Base-by-base conservation (phyloP, 2,888 invertebrate species). In the Bhutanitis thaidina region DNA sequence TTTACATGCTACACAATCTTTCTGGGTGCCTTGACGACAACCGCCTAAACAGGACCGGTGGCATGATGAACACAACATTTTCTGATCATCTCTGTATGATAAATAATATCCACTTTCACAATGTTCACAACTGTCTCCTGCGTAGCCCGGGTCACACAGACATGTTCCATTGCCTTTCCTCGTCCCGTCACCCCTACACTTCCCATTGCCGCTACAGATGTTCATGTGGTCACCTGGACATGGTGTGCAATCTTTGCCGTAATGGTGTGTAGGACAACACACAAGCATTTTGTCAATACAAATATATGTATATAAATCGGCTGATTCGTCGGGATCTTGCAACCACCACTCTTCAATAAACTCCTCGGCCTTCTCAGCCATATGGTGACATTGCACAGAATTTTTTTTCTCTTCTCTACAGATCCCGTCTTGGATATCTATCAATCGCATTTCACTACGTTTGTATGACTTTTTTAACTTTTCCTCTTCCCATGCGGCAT, bases 151-250 rank as follows among this genome's bases (percentile, higher is more conserved):
- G 66, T 97, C 93, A 78, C 98, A 99, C 10, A 91, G 83, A 72
- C 99, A 99, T 55, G 94, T 93, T 0, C 98, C 99, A 69, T 94
- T 97, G 0, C 99, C 99, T 77, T 96, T 96, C 37, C 98, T 91
- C 0, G 97, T 98, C 0, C 98, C 98, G 56, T 94, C 93, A 0
- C 98, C 98, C 57, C 92, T 80, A 59, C 92, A 92, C 74, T 93
- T 94, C 0, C 98, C 98, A 83, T 95, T 95, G 1, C 93, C 94
- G 59, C 80, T 93, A 74, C 99, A 99, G 46, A 97, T 83, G 49
- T 92, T 92, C 38, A 91, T 90, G 29, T 93, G 93, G 62, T 91
- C 92, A 0, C 96, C 96, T 0, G 90, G 90, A 74, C 98, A 99
- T 0, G 94, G 93, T 10, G 81, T 80, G 72, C 99, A 99, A 7